Conservation (phyloP, 2,797 vertebrate genomes). For the Coilia nasus region DNA sequence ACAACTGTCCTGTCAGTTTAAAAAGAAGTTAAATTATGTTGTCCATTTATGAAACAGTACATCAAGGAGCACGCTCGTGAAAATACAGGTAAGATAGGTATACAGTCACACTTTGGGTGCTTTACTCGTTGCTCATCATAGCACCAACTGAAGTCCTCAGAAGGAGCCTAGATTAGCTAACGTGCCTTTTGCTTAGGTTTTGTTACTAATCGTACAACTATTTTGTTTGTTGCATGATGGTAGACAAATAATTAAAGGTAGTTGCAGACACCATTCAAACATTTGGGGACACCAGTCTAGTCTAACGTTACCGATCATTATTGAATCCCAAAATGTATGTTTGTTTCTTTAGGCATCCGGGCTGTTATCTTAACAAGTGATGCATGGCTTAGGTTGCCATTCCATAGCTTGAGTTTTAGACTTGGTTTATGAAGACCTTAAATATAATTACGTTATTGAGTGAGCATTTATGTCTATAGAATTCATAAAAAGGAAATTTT, state of each 20-base stretch:
- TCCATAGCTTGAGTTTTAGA: no score
- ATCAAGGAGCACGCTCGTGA: neutral
- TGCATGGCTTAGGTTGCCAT: no score
- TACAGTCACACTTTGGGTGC: neutral
- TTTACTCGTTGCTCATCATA: neutral
- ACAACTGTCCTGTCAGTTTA: neutral
- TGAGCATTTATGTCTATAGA: neutral
- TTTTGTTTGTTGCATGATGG: neutral
- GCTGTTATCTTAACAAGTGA: no score
- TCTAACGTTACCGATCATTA: no score
- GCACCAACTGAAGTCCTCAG: neutral
- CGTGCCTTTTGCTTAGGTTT: neutral
- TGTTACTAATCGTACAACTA: neutral
- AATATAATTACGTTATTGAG: no score
- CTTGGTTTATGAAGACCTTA: no score
- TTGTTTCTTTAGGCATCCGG: no score
- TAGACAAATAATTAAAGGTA: neutral
- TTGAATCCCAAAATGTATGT: no score
- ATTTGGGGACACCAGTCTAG: neutral
- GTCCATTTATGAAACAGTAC: neutral
- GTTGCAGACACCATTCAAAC: neutral
- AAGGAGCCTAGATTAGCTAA: neutral
- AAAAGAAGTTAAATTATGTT: neutral
- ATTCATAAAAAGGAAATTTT: neutral
- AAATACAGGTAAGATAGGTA: neutral